A percentile compares a stretch with the other conserved stretches of the same genome.
These are phyloP conservation scores for Dipodomys merriami DNA, from an alignment of 2,113 vertebrate species.

Conservation along the genomic window DNA sequence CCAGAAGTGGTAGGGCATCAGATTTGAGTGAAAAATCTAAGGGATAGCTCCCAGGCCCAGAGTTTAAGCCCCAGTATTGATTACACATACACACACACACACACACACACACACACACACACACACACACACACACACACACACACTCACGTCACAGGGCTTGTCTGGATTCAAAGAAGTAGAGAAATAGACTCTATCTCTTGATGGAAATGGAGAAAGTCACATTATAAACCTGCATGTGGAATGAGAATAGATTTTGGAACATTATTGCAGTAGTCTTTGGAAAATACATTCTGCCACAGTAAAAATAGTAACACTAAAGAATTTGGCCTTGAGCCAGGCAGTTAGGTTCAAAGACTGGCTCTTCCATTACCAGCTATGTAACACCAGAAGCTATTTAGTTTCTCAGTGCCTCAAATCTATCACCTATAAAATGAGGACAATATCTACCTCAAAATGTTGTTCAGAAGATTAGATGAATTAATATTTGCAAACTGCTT, in stretches of 20 bases:
- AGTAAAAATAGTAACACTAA: background rate
- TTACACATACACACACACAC: too few species aligned
- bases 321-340: background rate
- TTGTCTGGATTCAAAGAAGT: background rate
- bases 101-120: too few species aligned
- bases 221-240: background rate
- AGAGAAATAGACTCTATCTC: background rate
- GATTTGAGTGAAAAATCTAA: too few species aligned
- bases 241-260: background rate
- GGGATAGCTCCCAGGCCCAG: too few species aligned
- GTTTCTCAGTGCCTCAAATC: background rate
- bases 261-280: background rate
- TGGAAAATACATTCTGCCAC: background rate
- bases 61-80: too few species aligned
- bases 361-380: background rate
- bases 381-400: background rate
- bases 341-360: background rate
- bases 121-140: too few species aligned
- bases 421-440: constrained; percentile 20
- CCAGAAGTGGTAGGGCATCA: too few species aligned
- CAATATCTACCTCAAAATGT: background rate
- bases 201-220: background rate
- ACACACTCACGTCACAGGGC: background rate
- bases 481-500: background rate
- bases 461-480: constrained; percentile 19